Conservation (phyloP, 2,113 vertebrate genomes). For the Megaceryle maxima region DNA sequence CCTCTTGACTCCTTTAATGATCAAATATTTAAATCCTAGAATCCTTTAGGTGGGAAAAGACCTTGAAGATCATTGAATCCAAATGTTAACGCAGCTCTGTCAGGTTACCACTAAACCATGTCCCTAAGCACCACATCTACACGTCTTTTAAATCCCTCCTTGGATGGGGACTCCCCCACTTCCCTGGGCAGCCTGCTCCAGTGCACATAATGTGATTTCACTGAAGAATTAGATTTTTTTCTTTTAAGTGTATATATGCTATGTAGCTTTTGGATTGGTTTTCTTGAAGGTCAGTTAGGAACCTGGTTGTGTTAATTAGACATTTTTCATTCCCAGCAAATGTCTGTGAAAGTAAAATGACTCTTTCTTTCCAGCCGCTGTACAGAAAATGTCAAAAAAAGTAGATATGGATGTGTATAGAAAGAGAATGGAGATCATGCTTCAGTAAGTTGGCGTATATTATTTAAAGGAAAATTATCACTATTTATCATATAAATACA, state of each 20-base stretch:
- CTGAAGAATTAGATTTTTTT: too few species aligned
- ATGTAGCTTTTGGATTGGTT: not conserved
- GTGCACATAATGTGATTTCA: too few species aligned
- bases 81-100: not conserved
- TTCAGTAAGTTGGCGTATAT: slow-evolving; percentile 83
- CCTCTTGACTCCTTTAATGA: not conserved
- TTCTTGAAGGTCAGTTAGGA: not conserved
- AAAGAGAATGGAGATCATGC: slow-evolving; percentile 88
- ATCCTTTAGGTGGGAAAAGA: not conserved
- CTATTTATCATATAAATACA: not conserved
- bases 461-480: not conserved
- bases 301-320: not conserved
- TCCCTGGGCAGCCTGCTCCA: too few species aligned
- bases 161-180: too few species aligned
- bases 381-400: slow-evolving; percentile 75
- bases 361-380: slow-evolving; percentile 62
- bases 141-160: too few species aligned
- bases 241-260: not conserved
- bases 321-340: not conserved
- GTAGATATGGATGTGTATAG: slow-evolving; percentile 83
- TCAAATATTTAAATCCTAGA: not conserved
- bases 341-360: not conserved
- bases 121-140: too few species aligned
- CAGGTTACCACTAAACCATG: too few species aligned
- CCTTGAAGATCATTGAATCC: not conserved